Base-by-base conservation (phyloP, 2,888 invertebrate species). In the Ophion obscuratus region DNA sequence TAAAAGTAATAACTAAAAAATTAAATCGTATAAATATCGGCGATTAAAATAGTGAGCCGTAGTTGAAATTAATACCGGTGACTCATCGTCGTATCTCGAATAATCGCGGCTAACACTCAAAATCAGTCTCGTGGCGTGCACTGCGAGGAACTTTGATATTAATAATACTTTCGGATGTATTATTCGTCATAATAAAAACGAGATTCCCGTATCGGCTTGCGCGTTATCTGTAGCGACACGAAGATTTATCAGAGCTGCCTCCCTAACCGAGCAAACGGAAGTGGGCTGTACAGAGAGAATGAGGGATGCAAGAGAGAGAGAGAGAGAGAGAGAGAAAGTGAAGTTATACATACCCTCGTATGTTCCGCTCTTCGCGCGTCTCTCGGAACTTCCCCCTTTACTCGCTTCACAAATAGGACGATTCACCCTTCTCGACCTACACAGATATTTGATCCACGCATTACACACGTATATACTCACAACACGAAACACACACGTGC, bases 261-360 rank as follows among this genome's bases (percentile, higher is more conserved):
- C 83, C 84, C 57, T 64, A 75, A 81, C 71, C 59, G 70, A 81
- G 81, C 44, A 70, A 83, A 76, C 87, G 87, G 92, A 90, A 90
- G 90, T 90, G 87, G 88, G 77, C 85, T 88, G 88, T 90, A 89
- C 86, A 83, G 87, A 83, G 80, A 84, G 84, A 78, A 84, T 77
- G 83, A 24, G 64, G 78, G 64, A 89, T 40, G 40, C 40, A 40
- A 40, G 40, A 40, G 40, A 40, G 89, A 78, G 87, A 88, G 89
- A 89, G 87, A 88, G 31, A 31, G 31, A 40, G 40, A 40, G 40
- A 40, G 89, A 78, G 87, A 89, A 89, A 89, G 87, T 88, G 79
- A 89, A 86, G 89, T 87, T 88, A 80, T 87, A 88, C 91, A 90
- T 92, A 90, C 92, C 91, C 92, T 90, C 89, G 87, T 83, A 53